Conservation (phyloP, 2,888 invertebrate genomes). For the Eupithecia dodoneata region DNA sequence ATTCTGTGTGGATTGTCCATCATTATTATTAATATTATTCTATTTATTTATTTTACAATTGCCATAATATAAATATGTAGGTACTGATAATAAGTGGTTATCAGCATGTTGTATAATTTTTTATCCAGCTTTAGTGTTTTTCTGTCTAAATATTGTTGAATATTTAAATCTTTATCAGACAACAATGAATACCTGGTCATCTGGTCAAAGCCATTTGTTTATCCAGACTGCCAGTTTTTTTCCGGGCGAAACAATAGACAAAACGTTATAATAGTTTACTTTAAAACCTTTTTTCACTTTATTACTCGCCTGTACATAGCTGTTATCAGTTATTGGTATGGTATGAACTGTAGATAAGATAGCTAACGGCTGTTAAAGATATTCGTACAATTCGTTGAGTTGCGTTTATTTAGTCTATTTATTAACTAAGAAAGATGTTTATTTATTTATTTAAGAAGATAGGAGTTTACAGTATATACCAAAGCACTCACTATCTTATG, state of each 20-base stretch:
- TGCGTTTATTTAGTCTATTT: slow-evolving; percentile 9
- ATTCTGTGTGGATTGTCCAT: too few species aligned
- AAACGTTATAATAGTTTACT: background rate
- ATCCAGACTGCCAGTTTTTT: background rate
- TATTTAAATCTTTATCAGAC: background rate
- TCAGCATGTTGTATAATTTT: background rate
- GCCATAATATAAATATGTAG: too few species aligned
- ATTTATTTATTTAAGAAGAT: too few species aligned
- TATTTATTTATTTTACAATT: background rate
- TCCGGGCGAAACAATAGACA: background rate
- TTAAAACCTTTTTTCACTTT: slow-evolving; percentile 9
- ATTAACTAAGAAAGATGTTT: background rate
- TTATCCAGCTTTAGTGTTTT: background rate
- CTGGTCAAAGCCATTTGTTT: background rate
- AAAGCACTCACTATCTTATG: too few species aligned
- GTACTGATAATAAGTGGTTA: too few species aligned
- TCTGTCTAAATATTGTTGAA: background rate
- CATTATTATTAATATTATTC: too few species aligned
- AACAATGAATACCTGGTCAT: background rate
- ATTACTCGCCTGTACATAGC: slow-evolving; percentile 46
- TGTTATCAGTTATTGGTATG: slow-evolving; percentile 77
- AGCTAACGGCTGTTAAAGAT: slow-evolving; percentile 33
- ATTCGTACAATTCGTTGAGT: slow-evolving; percentile 17
- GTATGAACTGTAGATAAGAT: slow-evolving; percentile 67
- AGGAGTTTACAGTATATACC: too few species aligned